Percentiles rank a stretch among this genome's conserved stretches.
Evolutionary conservation across 2,113 vertebrate genomes (phyloP).

Genomic region (Lampris megalopsis): DNA sequence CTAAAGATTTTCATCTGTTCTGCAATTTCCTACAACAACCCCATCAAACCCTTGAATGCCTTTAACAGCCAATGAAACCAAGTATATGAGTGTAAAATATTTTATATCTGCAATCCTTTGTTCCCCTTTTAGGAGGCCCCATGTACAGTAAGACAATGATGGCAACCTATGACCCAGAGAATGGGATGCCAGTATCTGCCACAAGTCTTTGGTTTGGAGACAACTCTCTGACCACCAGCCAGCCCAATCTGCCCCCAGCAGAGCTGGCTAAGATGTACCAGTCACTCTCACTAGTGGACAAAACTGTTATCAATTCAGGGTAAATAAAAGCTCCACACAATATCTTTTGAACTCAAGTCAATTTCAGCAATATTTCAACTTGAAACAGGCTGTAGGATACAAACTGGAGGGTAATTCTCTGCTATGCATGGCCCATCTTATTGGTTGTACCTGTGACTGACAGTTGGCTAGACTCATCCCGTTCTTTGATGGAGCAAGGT

Average conservation of each 20-base stretch:
- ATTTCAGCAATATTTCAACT: background rate
- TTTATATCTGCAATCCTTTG: conserved; percentile 1
- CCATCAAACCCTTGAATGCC: background rate
- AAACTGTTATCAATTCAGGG: conserved; percentile 90
- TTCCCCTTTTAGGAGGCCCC: conserved; percentile 78
- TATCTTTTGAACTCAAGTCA: background rate
- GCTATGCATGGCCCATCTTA: conserved; percentile 9
- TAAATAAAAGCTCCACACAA: conserved; percentile 64
- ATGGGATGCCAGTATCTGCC: conserved; percentile 87
- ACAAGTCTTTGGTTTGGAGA: conserved; percentile 93
- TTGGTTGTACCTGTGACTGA: conserved; percentile 26
- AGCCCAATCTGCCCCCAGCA: conserved; percentile 81
- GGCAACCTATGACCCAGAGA: conserved; percentile 90
- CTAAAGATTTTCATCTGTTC: too few species aligned
- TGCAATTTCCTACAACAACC: background rate
- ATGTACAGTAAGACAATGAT: conserved; percentile 96
- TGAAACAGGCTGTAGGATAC: background rate
- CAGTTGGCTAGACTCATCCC: conserved; percentile 97
- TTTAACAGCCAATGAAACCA: background rate
- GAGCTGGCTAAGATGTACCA: conserved; percentile 91
- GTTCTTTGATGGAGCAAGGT: conserved; percentile 96
- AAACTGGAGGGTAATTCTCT: background rate
- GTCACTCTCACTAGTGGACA: conserved; percentile 89
- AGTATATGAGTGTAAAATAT: background rate
- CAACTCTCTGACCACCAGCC: conserved; percentile 83